phyloP scores from a whole-genome alignment of 2,888 invertebrate species.

The Agrochola lychnidis region DNA sequence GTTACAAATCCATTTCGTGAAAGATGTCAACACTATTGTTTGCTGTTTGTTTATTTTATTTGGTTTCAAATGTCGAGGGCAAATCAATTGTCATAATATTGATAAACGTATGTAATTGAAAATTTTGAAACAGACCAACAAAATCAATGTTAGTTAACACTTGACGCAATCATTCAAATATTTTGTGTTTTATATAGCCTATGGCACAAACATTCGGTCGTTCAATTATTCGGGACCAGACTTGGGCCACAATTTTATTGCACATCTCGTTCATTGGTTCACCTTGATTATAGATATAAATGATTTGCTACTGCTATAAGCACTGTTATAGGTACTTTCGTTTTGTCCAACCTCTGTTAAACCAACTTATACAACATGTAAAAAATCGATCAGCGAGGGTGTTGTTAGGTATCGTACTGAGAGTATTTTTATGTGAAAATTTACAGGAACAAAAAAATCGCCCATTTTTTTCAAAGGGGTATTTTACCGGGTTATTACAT shows the following conservation, averaged over 20 bases:
- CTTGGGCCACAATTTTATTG: background rate
- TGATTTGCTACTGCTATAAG: background rate
- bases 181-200: background rate
- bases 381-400: too few species aligned
- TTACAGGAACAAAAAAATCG: too few species aligned
- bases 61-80: constrained; percentile 26
- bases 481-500: too few species aligned
- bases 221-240: background rate
- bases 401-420: too few species aligned
- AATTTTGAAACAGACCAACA: constrained; percentile 12
- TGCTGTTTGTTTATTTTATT: constrained; percentile 19
- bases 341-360: too few species aligned
- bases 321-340: background rate
- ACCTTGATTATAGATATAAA: background rate
- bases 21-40: constrained; percentile 11
- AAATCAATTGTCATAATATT: constrained; percentile 28
- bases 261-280: background rate
- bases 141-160: background rate
- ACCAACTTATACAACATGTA: too few species aligned
- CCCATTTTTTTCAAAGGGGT: too few species aligned
- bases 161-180: background rate
- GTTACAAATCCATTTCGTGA: constrained; percentile 23
- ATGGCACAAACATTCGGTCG: background rate
- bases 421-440: too few species aligned
- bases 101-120: constrained; percentile 10